A percentile compares a stretch with the other conserved stretches of the same genome.
These are phyloP conservation scores for Mamestra configurata DNA, from an alignment of 1,140 invertebrate species.

Conservation along the genomic window DNA sequence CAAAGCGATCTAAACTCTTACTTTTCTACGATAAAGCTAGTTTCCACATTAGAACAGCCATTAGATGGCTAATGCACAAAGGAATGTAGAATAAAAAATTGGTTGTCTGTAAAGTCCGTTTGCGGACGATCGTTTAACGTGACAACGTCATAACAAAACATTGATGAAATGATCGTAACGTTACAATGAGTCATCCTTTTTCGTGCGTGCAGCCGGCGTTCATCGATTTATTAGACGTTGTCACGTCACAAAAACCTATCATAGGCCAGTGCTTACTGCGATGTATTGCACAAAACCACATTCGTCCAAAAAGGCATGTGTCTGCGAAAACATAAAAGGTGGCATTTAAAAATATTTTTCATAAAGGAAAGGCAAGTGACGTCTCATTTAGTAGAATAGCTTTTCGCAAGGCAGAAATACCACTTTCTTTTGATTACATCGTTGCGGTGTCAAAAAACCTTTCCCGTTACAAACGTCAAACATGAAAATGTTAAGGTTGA, in stretches of 20 bases:
- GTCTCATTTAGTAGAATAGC: not conserved
- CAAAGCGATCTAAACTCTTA: conserved; percentile 39
- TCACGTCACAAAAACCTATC: not conserved
- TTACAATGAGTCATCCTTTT: no score
- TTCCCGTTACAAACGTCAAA: conserved; percentile 6
- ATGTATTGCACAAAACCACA: not conserved
- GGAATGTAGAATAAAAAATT: not conserved
- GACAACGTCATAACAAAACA: no score
- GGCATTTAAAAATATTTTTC: not conserved
- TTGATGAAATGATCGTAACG: no score
- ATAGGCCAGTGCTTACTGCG: not conserved
- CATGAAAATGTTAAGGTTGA: conserved; percentile 34
- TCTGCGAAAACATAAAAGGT: not conserved
- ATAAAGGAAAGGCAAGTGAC: not conserved
- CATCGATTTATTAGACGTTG: no score
- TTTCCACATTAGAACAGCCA: conserved; percentile 5
- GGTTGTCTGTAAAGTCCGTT: no score
- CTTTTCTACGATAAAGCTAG: not conserved
- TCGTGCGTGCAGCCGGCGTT: no score
- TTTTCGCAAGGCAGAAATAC: not conserved
- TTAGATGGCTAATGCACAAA: not conserved
- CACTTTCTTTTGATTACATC: conserved; percentile 33
- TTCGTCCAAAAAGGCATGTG: not conserved
- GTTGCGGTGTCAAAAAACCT: conserved; percentile 22
- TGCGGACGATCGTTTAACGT: no score